Evolutionary conservation across 2,113 vertebrate species (phyloP).

Genomic region (Rhipidura dahli): DNA sequence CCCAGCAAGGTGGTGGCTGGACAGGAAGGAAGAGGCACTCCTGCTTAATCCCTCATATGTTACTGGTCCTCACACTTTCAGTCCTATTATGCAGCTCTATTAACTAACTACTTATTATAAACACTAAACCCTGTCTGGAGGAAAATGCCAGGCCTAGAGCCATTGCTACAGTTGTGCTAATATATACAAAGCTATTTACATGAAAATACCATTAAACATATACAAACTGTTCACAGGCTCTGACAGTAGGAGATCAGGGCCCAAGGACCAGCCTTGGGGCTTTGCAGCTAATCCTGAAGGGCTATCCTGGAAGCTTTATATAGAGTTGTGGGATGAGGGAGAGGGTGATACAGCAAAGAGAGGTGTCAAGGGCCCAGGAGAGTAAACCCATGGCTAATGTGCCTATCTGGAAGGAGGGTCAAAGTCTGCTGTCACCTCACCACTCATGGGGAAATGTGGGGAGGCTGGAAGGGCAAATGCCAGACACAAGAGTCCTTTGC

Average conservation of each 20-base stretch:
- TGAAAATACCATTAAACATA: slow-evolving; percentile 27
- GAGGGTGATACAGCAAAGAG: not conserved
- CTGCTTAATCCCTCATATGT: not conserved
- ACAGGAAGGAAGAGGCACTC: not conserved
- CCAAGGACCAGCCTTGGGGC: slow-evolving; percentile 22
- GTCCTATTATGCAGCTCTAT: not conserved
- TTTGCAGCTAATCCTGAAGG: slow-evolving; percentile 45
- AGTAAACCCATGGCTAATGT: not conserved
- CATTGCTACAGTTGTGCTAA: slow-evolving; percentile 53
- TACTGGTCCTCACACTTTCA: slow-evolving; percentile 1
- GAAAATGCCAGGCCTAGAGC: slow-evolving; percentile 10
- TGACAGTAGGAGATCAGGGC: slow-evolving; percentile 1
- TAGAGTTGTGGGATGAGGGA: not conserved
- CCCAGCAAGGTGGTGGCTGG: not conserved
- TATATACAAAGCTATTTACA: slow-evolving; percentile 64
- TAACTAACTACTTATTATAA: not conserved
- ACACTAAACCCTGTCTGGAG: not conserved
- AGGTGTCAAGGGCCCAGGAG: not conserved
- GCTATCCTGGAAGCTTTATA: not conserved
- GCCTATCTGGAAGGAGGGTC: not conserved
- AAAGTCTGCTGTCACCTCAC: not conserved
- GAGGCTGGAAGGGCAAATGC: not conserved
- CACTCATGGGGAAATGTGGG: not conserved
- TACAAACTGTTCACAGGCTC: slow-evolving; percentile 55
- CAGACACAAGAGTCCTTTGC: not conserved